Percentiles rank a stretch among this genome's conserved stretches.
phyloP scores from a whole-genome alignment of 2,888 invertebrate species.

The Drosophila nr. perissopoda region DNA sequence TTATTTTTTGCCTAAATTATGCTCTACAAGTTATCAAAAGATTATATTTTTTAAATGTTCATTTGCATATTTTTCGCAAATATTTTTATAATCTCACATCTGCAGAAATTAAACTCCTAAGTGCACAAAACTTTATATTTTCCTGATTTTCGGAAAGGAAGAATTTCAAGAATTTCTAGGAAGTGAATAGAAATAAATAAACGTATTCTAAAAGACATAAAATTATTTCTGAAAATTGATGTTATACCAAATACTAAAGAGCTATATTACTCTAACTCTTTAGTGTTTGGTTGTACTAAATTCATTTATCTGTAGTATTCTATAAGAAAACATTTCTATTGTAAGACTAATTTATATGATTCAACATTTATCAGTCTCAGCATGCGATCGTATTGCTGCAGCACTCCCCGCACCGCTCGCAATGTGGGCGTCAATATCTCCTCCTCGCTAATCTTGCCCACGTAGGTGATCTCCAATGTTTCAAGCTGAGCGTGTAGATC shows the following conservation, averaged over 20 bases:
- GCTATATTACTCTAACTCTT: neutral
- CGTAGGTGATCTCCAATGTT: conserved; percentile 41
- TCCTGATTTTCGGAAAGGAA: neutral
- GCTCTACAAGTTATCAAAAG: neutral
- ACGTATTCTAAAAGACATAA: neutral
- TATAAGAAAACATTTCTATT: conserved; percentile 15
- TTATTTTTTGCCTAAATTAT: no score
- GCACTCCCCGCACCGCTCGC: conserved; percentile 21
- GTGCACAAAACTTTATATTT: neutral
- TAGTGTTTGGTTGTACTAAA: neutral
- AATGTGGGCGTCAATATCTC: conserved; percentile 41
- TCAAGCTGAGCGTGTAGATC: conserved; percentile 49
- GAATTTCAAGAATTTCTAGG: neutral
- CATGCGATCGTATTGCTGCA: conserved; percentile 43
- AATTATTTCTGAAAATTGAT: neutral
- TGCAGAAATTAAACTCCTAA: neutral
- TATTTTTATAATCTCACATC: neutral
- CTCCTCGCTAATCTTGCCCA: conserved; percentile 33
- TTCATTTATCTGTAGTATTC: conserved; percentile 2
- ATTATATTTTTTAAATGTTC: neutral
- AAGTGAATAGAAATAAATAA: neutral
- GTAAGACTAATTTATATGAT: conserved; percentile 45
- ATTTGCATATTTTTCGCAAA: neutral
- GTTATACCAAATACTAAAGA: neutral
- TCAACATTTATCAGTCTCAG: conserved; percentile 33